Percentiles rank a stretch among this genome's conserved stretches.
Conservation (phyloP, 2,113 vertebrate genomes). For the Grantiella picta region DNA sequence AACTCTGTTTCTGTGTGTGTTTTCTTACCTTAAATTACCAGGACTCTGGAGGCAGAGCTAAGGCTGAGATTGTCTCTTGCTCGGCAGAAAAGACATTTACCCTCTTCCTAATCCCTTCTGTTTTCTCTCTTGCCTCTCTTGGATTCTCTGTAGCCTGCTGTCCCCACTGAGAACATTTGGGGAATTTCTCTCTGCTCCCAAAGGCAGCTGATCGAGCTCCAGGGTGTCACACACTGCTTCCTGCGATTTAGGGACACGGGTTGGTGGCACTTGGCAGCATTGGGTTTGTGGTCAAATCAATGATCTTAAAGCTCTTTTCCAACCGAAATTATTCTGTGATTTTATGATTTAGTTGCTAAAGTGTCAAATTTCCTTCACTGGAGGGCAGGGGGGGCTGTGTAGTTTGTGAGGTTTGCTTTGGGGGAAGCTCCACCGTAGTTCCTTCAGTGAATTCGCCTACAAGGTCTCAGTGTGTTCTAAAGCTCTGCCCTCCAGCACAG, state of each 20-base stretch:
- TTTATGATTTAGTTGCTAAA: not conserved
- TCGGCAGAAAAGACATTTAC: not conserved
- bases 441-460: not conserved
- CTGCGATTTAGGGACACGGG: not conserved
- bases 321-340: not conserved
- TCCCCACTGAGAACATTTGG: not conserved
- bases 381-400: not conserved
- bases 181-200: not conserved
- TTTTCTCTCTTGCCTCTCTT: not conserved
- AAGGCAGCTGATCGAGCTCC: not conserved
- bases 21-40: not conserved
- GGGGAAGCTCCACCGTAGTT: not conserved
- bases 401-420: not conserved
- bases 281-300: not conserved
- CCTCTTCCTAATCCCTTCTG: not conserved
- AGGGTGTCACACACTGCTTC: not conserved
- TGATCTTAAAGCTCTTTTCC: not conserved
- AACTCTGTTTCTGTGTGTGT: not conserved
- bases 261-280: not conserved
- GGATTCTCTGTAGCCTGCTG: not conserved
- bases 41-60: not conserved
- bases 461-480: not conserved
- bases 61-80: not conserved
- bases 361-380: not conserved
- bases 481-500: not conserved